Base-by-base conservation (phyloP, 2,888 invertebrate species). In the Hololepta plana region DNA sequence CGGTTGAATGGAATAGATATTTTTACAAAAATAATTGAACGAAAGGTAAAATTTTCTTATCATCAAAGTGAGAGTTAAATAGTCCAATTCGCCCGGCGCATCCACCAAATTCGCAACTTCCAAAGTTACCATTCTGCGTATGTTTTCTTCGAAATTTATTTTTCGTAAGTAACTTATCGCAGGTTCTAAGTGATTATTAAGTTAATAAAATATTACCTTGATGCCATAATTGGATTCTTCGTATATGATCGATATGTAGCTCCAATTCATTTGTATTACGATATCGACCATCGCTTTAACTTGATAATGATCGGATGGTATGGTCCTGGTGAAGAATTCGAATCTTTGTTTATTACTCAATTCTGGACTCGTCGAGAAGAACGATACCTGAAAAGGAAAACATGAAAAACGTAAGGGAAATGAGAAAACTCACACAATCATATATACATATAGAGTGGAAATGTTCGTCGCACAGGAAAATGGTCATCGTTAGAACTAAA, bases 181-280 rank as follows among this genome's bases (percentile, higher is more conserved):
- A 17, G 7, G 17, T 17, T 17, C 8, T 17, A 17, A 8, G 17
- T 17, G 6, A 6, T 21, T 4, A 15, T 15, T 15, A 14, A 24
- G 9, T 20, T n/a, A n/a, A n/a, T n/a, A n/a, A n/a, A n/a, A 21
- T 10, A 53, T 51, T 46, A 82, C 90, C 74, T 88, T 87, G 35
- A 88, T 85, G 4, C 91, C 91, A 45, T 93, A 93, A 58, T 85
- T 90, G 31, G 88, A 88, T 53, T 93, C 91, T 52, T 93, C 91
- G 49, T 91, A 93, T 36, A 93, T 79, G 40, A 93, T 84, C 26
- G 90, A 90, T 11, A 93, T 80, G 55, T 91, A 93, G 35, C 81
- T 85, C 91, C 91, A 93, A 24, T 72, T 70, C 58, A 93, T 71
- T 37, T 65, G 64, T 41, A 69, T 69, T 9, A 93, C 80, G 38